Conservation (phyloP, 2,113 vertebrate genomes). For the Gambusia holbrooki region DNA sequence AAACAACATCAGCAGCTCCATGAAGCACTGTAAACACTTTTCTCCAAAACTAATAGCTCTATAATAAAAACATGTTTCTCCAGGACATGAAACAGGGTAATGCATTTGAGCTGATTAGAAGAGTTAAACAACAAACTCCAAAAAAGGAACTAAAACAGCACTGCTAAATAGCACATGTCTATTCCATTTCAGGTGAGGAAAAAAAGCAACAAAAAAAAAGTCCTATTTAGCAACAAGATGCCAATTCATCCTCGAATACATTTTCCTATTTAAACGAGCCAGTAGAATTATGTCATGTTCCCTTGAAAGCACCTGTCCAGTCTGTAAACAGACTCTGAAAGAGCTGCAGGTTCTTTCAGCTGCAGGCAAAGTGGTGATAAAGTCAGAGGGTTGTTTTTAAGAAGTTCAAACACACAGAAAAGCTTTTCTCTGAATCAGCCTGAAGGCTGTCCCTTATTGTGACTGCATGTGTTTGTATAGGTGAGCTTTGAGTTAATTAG, state of each 20-base stretch:
- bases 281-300: not conserved
- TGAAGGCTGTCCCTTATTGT: conserved; percentile 12
- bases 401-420: conserved; percentile 34
- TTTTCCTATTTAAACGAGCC: conserved; percentile 26
- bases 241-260: conserved; percentile 36
- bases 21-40: conserved; percentile 52
- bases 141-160: conserved; percentile 15
- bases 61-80: conserved; percentile 43
- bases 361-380: conserved; percentile 57
- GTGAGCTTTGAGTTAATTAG: conserved; percentile 24
- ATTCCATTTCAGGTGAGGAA: conserved; percentile 49
- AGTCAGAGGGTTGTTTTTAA: conserved; percentile 49
- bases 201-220: conserved; percentile 28
- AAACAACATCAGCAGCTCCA: conserved; percentile 51
- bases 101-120: conserved; percentile 42
- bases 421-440: conserved; percentile 41
- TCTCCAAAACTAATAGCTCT: conserved; percentile 37
- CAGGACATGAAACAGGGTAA: conserved; percentile 37
- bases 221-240: conserved; percentile 23
- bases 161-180: conserved; percentile 41
- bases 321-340: not conserved
- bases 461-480: conserved; percentile 17
- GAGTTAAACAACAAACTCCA: conserved; percentile 46
- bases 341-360: conserved; percentile 28
- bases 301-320: too few species aligned